phyloP scores from a whole-genome alignment of 2,888 invertebrate genomes.

The Hemithea aestivaria region DNA sequence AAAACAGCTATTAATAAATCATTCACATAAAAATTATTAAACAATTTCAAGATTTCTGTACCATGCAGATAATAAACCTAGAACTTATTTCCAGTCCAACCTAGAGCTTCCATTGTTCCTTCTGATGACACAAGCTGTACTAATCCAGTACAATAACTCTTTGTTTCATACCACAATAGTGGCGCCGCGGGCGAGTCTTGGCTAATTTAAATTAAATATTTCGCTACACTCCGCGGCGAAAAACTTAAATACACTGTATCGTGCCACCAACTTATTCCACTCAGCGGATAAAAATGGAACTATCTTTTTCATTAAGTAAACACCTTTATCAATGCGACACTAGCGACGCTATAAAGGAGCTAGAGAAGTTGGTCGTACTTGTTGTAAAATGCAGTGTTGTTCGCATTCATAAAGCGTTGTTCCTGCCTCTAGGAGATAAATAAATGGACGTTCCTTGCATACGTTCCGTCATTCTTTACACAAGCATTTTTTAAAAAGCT shows the following conservation, averaged over 20 bases:
- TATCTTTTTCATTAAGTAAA: no score
- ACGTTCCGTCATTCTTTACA: conserved; percentile 26
- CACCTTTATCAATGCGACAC: no score
- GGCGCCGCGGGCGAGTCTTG: conserved; percentile 23
- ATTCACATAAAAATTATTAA: no score
- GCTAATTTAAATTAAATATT: conserved; percentile 46
- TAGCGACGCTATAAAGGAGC: no score
- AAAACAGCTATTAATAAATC: no score
- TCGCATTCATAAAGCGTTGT: conserved; percentile 53
- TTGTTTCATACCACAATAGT: conserved; percentile 28
- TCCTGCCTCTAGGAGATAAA: conserved; percentile 50
- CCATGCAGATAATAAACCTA: no score
- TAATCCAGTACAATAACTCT: conserved; percentile 25
- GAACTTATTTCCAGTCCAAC: not conserved
- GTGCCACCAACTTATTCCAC: no score
- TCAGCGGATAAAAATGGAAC: no score
- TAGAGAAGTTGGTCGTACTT: no score
- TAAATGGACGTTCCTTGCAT: conserved; percentile 52
- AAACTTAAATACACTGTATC: conserved; percentile 35
- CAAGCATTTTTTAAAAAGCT: conserved; percentile 21
- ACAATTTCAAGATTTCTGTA: no score
- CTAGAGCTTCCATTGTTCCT: conserved; percentile 11
- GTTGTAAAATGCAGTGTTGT: conserved; percentile 43
- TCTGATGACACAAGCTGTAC: conserved; percentile 17
- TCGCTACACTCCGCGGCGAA: conserved; percentile 32